A percentile compares a stretch with the other conserved stretches of the same genome.
Conservation (phyloP, 2,113 vertebrate genomes). For the Vulpes ferrilata region DNA sequence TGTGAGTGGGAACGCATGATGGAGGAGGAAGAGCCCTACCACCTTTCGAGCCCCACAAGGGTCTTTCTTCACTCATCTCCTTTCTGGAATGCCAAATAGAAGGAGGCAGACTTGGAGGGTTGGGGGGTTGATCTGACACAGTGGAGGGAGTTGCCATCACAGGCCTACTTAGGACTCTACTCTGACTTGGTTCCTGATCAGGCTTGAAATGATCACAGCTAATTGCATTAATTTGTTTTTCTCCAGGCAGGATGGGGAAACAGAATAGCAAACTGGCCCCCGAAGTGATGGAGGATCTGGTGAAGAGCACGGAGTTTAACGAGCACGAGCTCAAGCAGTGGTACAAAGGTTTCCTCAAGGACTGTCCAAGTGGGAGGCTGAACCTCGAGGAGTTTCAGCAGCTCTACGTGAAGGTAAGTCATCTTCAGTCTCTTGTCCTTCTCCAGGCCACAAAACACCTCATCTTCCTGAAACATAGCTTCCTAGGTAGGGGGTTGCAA, state of each 20-base stretch:
- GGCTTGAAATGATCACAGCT: conserved; percentile 67
- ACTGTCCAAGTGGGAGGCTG: conserved; percentile 91
- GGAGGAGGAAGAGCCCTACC: neutral
- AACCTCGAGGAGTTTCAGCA: conserved; percentile 95
- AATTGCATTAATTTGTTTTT: conserved; percentile 79
- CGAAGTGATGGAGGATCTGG: conserved; percentile 99
- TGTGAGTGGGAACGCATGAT: neutral
- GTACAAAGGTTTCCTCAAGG: conserved; percentile 96
- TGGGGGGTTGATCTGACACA: neutral
- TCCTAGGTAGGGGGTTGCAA: neutral
- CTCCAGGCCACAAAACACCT: neutral
- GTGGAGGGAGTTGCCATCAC: neutral
- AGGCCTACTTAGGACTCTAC: no score
- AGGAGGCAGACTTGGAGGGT: neutral
- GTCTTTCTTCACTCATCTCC: neutral
- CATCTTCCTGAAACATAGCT: neutral
- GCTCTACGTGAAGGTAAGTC: conserved; percentile 96
- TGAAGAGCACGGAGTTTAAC: conserved; percentile 99
- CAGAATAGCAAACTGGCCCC: conserved; percentile 99
- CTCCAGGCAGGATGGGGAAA: conserved; percentile 97
- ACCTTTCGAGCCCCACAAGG: neutral
- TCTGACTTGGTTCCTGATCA: neutral
- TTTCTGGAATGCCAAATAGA: neutral
- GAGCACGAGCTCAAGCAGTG: conserved; percentile 98
- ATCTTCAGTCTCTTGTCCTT: neutral